A percentile compares a stretch with the other conserved stretches of the same genome.
These are phyloP conservation scores for Conomelus anceps DNA, from an alignment of 2,888 invertebrate genomes.

Conservation along the genomic window DNA sequence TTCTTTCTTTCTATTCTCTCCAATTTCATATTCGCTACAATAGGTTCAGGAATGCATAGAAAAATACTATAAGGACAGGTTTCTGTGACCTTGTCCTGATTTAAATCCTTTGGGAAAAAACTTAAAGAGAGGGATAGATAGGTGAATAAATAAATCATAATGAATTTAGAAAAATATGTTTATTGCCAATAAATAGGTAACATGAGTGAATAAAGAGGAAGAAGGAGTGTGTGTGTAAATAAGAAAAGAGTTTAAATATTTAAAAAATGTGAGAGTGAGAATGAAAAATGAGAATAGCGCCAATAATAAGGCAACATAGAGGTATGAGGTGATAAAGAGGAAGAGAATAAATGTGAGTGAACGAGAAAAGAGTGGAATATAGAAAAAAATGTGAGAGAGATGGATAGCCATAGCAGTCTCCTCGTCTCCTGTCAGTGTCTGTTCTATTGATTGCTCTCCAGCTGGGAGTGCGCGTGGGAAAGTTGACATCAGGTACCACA, in stretches of 20 bases:
- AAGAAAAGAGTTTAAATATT: neutral
- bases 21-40: too few relatives aligned
- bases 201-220: too few relatives aligned
- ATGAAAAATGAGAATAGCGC: too few relatives aligned
- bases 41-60: too few relatives aligned
- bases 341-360: neutral
- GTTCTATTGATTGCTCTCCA: neutral
- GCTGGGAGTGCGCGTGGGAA: neutral
- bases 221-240: neutral
- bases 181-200: too few relatives aligned
- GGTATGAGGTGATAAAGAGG: too few relatives aligned
- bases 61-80: too few relatives aligned
- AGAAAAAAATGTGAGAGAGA: neutral
- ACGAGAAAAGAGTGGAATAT: neutral
- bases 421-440: neutral
- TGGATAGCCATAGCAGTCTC: neutral
- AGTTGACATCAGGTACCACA: neutral
- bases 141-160: too few relatives aligned
- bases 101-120: neutral
- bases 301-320: too few relatives aligned
- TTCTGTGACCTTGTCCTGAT: too few relatives aligned
- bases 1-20: too few relatives aligned
- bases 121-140: neutral
- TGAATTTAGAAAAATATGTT: too few relatives aligned
- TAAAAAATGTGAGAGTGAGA: neutral